Evolutionary conservation across 1,140 invertebrate species (phyloP).

Genomic region (Trichonephila clavata): DNA sequence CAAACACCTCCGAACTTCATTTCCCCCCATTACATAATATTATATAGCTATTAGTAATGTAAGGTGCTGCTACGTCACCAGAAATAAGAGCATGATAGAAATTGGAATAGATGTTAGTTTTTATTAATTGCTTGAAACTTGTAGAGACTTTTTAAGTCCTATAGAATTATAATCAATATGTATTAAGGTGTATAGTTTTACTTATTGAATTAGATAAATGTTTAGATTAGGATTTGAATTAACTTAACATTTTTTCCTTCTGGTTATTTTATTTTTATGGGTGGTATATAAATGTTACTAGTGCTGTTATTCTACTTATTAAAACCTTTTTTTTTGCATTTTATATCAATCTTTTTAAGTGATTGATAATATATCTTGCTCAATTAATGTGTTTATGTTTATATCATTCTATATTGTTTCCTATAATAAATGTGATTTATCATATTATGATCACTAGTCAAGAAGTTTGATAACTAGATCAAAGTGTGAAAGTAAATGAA

Average conservation of each 20-base stretch:
- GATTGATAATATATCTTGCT: not conserved
- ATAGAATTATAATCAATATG: not conserved
- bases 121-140: not conserved
- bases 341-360: not conserved
- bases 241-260: not conserved
- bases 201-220: not conserved
- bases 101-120: not conserved
- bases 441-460: slow-evolving; percentile 2
- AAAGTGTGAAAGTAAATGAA: no score
- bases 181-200: not conserved
- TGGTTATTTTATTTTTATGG: not conserved
- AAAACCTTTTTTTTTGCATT: not conserved
- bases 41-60: not conserved
- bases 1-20: not conserved
- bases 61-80: not conserved
- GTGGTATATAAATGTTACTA: not conserved
- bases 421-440: not conserved
- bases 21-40: not conserved
- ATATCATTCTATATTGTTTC: not conserved
- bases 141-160: not conserved
- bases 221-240: not conserved
- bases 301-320: not conserved
- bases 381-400: not conserved
- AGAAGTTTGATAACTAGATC: not conserved
- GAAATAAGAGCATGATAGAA: not conserved